Conservation (phyloP, 2,888 invertebrate genomes). For the Meteorus colon region DNA sequence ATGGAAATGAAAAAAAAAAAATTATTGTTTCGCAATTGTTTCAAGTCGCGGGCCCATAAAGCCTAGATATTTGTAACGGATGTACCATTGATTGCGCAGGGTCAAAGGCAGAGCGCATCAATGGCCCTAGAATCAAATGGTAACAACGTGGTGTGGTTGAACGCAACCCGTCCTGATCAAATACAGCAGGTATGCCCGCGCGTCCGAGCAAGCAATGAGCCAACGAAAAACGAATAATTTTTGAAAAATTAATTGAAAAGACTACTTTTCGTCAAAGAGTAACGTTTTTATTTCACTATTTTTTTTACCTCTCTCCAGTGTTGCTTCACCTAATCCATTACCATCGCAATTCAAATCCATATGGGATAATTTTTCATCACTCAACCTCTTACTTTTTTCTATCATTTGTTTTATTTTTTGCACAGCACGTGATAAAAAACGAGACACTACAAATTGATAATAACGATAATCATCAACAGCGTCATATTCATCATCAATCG, state of each 20-base stretch:
- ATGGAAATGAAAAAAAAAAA: neutral
- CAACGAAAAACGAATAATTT: conserved; percentile 42
- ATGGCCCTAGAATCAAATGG: conserved; percentile 71
- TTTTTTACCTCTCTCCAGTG: neutral
- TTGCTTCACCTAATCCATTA: neutral
- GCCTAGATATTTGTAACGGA: conserved; percentile 47
- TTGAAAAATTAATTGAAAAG: neutral
- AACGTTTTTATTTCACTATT: neutral
- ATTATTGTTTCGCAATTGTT: neutral
- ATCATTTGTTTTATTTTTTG: conserved; percentile 39
- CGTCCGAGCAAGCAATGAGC: conserved; percentile 44
- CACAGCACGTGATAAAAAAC: conserved; percentile 54
- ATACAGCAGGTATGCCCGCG: conserved; percentile 68
- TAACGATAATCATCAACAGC: conserved; percentile 48
- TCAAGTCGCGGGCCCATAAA: conserved; percentile 22
- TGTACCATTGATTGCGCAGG: conserved; percentile 65
- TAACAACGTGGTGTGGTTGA: conserved; percentile 71
- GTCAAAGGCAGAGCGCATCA: conserved; percentile 65
- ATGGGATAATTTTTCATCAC: neutral
- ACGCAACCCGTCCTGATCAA: conserved; percentile 68
- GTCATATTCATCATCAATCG: conserved; percentile 44
- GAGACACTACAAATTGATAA: conserved; percentile 47
- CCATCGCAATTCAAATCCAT: neutral
- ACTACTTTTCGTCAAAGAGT: neutral
- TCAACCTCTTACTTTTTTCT: conserved; percentile 35